Evolutionary conservation across 2,888 invertebrate species (phyloP).

Genomic region (Acronicta psi): DNA sequence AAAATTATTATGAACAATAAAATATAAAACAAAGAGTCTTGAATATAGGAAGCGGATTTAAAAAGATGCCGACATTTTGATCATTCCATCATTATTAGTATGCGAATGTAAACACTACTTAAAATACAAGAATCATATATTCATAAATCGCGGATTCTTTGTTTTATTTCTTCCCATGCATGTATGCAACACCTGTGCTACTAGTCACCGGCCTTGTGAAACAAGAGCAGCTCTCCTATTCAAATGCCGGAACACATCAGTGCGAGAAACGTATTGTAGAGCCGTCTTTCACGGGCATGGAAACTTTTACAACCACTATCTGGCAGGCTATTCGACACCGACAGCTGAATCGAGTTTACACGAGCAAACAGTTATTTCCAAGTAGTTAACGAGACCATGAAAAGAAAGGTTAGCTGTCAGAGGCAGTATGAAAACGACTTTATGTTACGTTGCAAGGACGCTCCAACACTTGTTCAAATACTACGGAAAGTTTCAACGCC

Average conservation of each 20-base stretch:
- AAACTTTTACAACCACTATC: conserved; percentile 44
- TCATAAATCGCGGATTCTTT: conserved; percentile 19
- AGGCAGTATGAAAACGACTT: conserved; percentile 16
- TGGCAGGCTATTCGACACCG: conserved; percentile 46
- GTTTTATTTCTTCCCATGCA: conserved; percentile 10
- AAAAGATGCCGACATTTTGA: conserved; percentile 10
- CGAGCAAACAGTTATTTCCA: conserved; percentile 9
- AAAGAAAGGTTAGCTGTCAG: conserved; percentile 15
- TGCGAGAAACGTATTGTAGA: conserved; percentile 40
- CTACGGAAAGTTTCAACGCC: conserved; percentile 33
- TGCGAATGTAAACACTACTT: no score
- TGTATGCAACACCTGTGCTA: conserved; percentile 36
- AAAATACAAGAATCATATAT: neutral
- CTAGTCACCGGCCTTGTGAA: conserved; percentile 37
- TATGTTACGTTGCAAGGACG: conserved; percentile 11
- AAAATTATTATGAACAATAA: neutral
- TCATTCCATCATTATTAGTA: no score
- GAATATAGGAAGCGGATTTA: neutral
- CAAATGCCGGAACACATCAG: conserved; percentile 54
- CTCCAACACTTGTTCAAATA: conserved; percentile 14
- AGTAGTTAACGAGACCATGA: conserved; percentile 2
- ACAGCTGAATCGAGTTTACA: conserved; percentile 28
- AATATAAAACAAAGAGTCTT: neutral
- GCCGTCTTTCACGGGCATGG: conserved; percentile 33
- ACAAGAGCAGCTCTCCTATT: conserved; percentile 17